Base-by-base conservation (phyloP, 2,888 invertebrate species). In the Pyrrhosoma nymphula region DNA sequence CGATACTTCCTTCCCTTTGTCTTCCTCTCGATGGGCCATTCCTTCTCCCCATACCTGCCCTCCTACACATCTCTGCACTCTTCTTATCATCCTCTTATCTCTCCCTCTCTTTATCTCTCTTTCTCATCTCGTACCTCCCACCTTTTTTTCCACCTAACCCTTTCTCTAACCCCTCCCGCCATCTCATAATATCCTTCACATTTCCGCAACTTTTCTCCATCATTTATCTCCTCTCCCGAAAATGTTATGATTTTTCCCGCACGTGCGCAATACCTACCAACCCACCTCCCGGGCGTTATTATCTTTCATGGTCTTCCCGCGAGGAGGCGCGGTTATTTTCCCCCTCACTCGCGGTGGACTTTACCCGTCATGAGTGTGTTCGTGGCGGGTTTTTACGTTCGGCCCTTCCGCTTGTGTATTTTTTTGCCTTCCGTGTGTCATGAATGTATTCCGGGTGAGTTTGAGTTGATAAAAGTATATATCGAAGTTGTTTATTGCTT, bases 221-320 rank as follows among this genome's bases (percentile, higher is more conserved):
- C 63, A 35, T 93, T 69, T 63, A 39, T 60, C 20, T 60, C 60
- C 60, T 20, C 35, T 47, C 69, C 55, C 82, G 82, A 69, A 69
- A 93, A 69, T 12, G 69, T 93, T 69, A 69, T 93, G 47, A 91
- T 93, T 93, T 69, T 93, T 35, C 30, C 10, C 82, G 8, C 82
- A 35, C 16, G 35, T 30, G 82, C 14, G 30, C 18, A 8, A 3
- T n/a, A 16, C 60, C 60, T 60, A 47, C 47, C 47, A 2, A 47
- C 47, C 47, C 2, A 2, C 47, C 47, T 47, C 60, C 60, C 18
- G 60, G 82, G 35, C 23, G 82, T 82, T 82, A 82, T 35, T 82
- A 82, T 82, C 82, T 82, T 82, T 82, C 82, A 35, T 82, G 69
- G 30, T 82, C 82, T 35, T 35, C 82, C 12, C 82, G 30, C 82